Percentiles rank a stretch among this genome's conserved stretches.
These are phyloP conservation scores for Catocala nupta DNA, from an alignment of 2,888 invertebrate genomes.

Conservation along the genomic window DNA sequence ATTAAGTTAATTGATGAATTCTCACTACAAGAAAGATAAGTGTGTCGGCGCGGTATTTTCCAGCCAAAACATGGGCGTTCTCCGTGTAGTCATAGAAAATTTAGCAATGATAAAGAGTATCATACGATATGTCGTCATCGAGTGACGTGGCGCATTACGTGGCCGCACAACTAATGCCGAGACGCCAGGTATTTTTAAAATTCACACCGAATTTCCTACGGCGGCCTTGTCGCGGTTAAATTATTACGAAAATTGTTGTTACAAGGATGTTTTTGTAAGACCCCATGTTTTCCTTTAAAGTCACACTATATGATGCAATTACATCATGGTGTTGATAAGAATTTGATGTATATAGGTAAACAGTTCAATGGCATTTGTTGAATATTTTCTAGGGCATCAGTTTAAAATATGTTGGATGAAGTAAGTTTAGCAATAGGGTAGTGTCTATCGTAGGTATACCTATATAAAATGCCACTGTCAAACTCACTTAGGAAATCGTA, in stretches of 20 bases:
- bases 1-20: constrained; percentile 23
- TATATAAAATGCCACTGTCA: no score
- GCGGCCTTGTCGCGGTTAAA: constrained; percentile 45
- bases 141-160: constrained; percentile 69
- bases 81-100: constrained; percentile 51
- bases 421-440: no score
- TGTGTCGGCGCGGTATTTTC: constrained; percentile 55
- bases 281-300: constrained; percentile 23
- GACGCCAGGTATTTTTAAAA: constrained; percentile 51
- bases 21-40: constrained; percentile 8
- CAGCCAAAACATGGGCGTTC: constrained; percentile 50
- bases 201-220: constrained; percentile 43
- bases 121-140: constrained; percentile 77
- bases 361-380: no score
- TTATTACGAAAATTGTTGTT: constrained; percentile 40
- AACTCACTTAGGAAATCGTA: no score
- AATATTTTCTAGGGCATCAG: no score
- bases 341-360: constrained; percentile 4
- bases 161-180: constrained; percentile 38
- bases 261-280: constrained; percentile 31
- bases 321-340: constrained; percentile 20
- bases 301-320: constrained; percentile 37
- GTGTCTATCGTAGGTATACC: no score
- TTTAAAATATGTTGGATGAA: no score
- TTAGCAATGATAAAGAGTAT: constrained; percentile 64